A percentile compares a stretch with the other conserved stretches of the same genome.
Evolutionary conservation across 2,113 vertebrate species (phyloP).

Genomic region (Beaufortia kweichowensis): DNA sequence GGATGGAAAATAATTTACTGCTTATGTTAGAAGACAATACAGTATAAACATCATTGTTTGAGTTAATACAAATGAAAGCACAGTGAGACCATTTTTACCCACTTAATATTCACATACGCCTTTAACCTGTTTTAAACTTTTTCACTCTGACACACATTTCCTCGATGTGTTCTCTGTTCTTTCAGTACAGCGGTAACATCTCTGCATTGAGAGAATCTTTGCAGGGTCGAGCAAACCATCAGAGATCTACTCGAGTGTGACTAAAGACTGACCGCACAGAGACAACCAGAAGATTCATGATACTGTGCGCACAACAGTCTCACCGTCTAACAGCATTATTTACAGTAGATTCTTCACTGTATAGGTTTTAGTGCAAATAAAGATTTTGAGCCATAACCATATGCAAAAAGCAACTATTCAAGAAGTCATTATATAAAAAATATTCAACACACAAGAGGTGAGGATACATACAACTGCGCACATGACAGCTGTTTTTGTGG

Average conservation of each 20-base stretch:
- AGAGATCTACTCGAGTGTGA: conserved; percentile 6
- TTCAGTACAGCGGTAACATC: not conserved
- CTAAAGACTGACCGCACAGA: conserved; percentile 6
- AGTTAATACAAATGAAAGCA: not conserved
- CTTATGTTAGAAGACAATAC: conserved; percentile 1
- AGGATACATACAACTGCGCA: too few relatives aligned
- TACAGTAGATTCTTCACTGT: not conserved
- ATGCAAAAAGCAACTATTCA: too few relatives aligned
- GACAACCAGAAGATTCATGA: conserved; percentile 8
- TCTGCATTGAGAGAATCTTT: not conserved
- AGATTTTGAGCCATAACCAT: not conserved
- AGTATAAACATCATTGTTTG: conserved; percentile 13
- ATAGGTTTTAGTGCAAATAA: too few relatives aligned
- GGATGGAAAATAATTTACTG: not conserved
- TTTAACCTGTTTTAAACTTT: too few relatives aligned
- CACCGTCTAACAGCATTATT: not conserved
- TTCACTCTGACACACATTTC: not conserved
- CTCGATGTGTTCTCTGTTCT: not conserved
- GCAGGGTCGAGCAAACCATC: not conserved
- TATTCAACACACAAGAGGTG: too few relatives aligned
- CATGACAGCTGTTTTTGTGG: not conserved
- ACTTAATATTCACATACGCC: too few relatives aligned
- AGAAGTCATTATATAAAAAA: too few relatives aligned
- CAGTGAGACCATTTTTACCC: not conserved
- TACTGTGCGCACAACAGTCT: too few relatives aligned